Evolutionary conservation across 2,113 vertebrate genomes (phyloP).

Genomic region (Struthidea cinerea): DNA sequence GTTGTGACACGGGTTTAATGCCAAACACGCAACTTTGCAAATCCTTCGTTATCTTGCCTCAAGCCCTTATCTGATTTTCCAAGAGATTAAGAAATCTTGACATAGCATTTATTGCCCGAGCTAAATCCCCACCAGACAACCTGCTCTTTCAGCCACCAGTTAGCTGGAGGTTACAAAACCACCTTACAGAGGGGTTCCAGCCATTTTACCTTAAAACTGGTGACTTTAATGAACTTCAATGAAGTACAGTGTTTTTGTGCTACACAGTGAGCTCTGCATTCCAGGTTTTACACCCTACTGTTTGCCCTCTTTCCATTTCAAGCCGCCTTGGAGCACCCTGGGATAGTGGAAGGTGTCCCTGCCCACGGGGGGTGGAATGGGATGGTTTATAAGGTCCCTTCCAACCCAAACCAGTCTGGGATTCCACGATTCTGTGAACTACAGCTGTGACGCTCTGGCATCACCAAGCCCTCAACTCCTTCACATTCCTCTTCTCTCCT

Average conservation of each 20-base stretch:
- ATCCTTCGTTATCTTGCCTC: background rate
- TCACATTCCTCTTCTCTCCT: background rate
- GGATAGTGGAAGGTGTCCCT: background rate
- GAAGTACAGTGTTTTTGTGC: accelerated
- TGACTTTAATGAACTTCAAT: background rate
- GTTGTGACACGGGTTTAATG: background rate
- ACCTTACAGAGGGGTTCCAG: background rate
- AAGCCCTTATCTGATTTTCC: slow-evolving; percentile 40
- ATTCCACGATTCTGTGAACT: background rate
- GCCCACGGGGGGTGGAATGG: background rate
- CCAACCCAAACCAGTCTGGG: background rate
- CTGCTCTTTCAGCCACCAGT: background rate
- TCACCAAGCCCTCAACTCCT: background rate
- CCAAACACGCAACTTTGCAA: background rate
- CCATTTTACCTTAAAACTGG: background rate
- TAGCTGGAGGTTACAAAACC: background rate
- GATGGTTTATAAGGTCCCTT: background rate
- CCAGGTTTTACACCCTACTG: background rate
- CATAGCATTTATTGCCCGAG: background rate
- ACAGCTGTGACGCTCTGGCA: accelerated
- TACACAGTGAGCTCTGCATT: accelerated
- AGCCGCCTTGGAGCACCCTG: background rate
- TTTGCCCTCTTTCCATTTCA: background rate
- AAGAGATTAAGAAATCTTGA: slow-evolving; percentile 56
- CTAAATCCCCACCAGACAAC: background rate